These are phyloP conservation scores for Caenorhabditis becei DNA, from an alignment of 2,888 invertebrate genomes.

Conservation along the genomic window DNA sequence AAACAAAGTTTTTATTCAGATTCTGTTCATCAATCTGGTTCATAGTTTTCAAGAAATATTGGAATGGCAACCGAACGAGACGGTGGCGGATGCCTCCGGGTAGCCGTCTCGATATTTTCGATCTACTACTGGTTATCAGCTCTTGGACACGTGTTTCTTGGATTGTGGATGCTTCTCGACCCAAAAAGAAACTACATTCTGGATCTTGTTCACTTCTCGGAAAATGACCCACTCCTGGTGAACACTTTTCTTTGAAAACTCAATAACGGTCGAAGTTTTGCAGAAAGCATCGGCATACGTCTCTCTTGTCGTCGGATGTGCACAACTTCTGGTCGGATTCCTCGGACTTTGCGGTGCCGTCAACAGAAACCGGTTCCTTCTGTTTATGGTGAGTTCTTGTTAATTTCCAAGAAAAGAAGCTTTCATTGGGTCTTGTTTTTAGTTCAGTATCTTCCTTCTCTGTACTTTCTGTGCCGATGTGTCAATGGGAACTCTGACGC, in stretches of 20 bases:
- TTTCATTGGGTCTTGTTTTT: not conserved
- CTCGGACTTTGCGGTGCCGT: conserved; percentile 79
- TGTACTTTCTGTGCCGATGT: conserved; percentile 72
- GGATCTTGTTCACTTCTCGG: conserved; percentile 80
- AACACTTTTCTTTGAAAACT: conserved; percentile 12
- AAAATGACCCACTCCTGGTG: conserved; percentile 78
- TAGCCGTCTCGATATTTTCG: conserved; percentile 55
- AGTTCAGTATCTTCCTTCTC: conserved; percentile 73
- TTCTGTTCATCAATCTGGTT: not conserved
- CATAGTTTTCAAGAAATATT: not conserved
- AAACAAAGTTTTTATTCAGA: not conserved
- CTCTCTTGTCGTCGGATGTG: conserved; percentile 70
- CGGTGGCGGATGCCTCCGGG: conserved; percentile 56
- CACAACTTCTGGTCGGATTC: conserved; percentile 76
- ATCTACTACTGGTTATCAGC: conserved; percentile 66
- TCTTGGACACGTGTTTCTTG: conserved; percentile 76
- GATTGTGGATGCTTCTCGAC: conserved; percentile 80
- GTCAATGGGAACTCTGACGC: conserved; percentile 70
- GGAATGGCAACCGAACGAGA: conserved; percentile 56
- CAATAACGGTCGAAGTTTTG: no score
- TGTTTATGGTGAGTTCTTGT: conserved; percentile 70
- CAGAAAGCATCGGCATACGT: conserved; percentile 73
- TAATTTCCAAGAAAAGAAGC: not conserved
- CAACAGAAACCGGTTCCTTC: conserved; percentile 74
- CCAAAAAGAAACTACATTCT: conserved; percentile 79